Evolutionary conservation across 2,797 vertebrate species (phyloP).

Genomic region (Novumbra hubbsi): DNA sequence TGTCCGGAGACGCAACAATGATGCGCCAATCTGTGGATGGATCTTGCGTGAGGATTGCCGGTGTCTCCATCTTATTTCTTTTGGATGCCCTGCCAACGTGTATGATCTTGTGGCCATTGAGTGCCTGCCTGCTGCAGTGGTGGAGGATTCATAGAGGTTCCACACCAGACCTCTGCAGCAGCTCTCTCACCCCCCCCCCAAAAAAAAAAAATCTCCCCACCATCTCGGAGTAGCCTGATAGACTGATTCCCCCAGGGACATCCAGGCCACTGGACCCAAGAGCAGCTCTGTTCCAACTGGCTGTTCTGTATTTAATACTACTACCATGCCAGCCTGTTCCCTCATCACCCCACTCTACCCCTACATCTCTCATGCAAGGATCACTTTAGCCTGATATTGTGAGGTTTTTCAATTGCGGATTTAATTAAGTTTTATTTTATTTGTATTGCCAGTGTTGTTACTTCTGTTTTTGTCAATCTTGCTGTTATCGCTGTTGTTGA

Average conservation of each 20-base stretch:
- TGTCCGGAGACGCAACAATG: conserved; percentile 58
- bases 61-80: conserved; percentile 34
- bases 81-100: conserved; percentile 69
- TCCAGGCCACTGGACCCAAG: conserved; percentile 52
- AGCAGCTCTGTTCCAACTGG: conserved; percentile 73
- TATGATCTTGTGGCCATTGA: conserved; percentile 77
- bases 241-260: conserved; percentile 50
- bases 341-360: conserved; percentile 48
- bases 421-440: conserved; percentile 25
- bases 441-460: conserved; percentile 61
- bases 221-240: conserved; percentile 36
- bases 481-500: conserved; percentile 65
- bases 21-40: conserved; percentile 48
- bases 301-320: conserved; percentile 61
- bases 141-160: conserved; percentile 32
- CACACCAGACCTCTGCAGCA: conserved; percentile 61
- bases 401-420: conserved; percentile 46
- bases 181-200: conserved; percentile 39
- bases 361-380: conserved; percentile 70
- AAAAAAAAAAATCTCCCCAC: no score
- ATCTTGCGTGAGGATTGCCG: conserved; percentile 58
- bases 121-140: conserved; percentile 79
- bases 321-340: conserved; percentile 75
- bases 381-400: conserved; percentile 76
- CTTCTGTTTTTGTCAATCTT: conserved; percentile 61